Base-by-base conservation (phyloP, 1,140 invertebrate genomes). In the Aphaenogaster floridana region DNA sequence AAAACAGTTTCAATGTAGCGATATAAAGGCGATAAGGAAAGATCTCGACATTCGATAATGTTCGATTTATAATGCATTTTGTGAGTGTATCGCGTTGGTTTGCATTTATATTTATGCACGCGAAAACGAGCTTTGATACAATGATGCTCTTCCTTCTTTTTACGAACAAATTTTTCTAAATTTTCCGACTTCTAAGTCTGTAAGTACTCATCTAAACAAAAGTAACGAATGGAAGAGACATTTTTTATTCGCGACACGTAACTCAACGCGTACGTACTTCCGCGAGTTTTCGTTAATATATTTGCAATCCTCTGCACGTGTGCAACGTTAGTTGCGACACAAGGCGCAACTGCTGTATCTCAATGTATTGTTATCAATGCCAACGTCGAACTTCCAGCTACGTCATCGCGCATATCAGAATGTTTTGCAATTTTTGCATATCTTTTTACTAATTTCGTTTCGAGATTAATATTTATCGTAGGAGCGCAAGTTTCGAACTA, bases 361-460 rank as follows among this genome's bases (percentile, higher is more conserved):
- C 48, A 66, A 50, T 39, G n/a, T 39, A 64, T 34, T 45, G 36
- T 81, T 81, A 71, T 81, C 78, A 71, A 69, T 28, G 9, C 7
- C 48, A 61, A 28, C 2, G 11, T 48, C 59, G 17, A 45, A 28
- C 21, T 54, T 69, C 8, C 54, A 74, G 28, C 76, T 36, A 17
- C 64, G 63, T 81, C 48, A 57, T 69, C 8, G 6, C 21, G 21
- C 13, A n/a, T 68, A 69, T 34, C 48, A 42, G 66, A 1, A 69
- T 42, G 36, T 54, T 81, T 80, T 52, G 45, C 64, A 80, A 6
- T 42, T 69, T 71, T 68, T 48, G 28, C 17, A 7, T 64, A 79
- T 79, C 45, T 50, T 21, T 79, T 28, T 3, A 7, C 3, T 15
- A 13, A 81, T 45, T 71, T 81, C 36, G 13, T 9, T 54, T n/a